phyloP scores from a whole-genome alignment of 1,140 invertebrate genomes.

The Maniola jurtina region DNA sequence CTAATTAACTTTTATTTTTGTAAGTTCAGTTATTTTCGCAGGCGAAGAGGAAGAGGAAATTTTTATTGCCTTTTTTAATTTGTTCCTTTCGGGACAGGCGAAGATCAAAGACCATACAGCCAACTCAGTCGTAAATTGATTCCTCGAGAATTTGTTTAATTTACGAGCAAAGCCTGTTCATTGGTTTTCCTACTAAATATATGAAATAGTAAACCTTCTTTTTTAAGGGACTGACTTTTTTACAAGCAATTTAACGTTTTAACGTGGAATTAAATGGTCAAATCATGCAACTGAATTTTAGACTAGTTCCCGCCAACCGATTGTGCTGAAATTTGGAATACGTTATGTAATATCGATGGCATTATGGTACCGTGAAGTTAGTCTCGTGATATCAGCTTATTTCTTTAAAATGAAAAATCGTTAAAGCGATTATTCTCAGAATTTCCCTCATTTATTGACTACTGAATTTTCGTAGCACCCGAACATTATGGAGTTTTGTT shows the following conservation, averaged over 20 bases:
- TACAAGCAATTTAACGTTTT: too few species aligned
- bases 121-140: not conserved
- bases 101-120: not conserved
- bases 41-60: not conserved
- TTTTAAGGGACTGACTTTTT: not conserved
- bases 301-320: too few species aligned
- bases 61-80: not conserved
- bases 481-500: conserved; percentile 15
- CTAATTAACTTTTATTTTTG: too few species aligned
- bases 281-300: too few species aligned
- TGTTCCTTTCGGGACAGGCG: not conserved
- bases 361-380: too few species aligned
- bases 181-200: not conserved
- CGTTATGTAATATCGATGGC: too few species aligned
- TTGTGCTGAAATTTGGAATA: too few species aligned
- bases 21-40: too few species aligned
- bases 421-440: not conserved
- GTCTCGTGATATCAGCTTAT: too few species aligned
- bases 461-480: not conserved
- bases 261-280: too few species aligned
- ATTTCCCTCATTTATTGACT: not conserved
- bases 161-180: not conserved
- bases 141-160: not conserved
- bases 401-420: too few species aligned
- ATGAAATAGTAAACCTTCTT: not conserved